phyloP scores from a whole-genome alignment of 2,113 vertebrate genomes.

The Pseudorasbora parva region DNA sequence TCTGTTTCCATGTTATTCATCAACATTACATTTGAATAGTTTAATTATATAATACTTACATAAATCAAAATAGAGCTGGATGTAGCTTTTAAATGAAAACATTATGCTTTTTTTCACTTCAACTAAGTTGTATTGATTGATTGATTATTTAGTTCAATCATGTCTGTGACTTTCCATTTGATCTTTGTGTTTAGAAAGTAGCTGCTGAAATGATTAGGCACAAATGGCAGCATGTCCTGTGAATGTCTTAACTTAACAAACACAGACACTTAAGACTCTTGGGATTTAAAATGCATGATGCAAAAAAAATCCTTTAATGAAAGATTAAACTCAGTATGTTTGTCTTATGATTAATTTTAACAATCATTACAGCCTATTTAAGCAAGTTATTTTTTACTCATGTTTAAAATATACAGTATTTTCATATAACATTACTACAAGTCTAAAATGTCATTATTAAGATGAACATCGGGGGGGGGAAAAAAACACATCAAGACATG shows the following conservation, averaged over 20 bases:
- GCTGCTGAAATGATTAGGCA: neutral
- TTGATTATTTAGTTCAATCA: no score
- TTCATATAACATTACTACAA: neutral
- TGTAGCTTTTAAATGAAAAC: neutral
- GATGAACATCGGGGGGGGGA: neutral
- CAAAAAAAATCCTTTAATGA: no score
- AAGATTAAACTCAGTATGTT: neutral
- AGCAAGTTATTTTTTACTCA: neutral
- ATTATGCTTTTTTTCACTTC: neutral
- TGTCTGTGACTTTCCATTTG: neutral
- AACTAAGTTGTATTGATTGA: neutral
- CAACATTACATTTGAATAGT: neutral
- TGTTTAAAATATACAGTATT: neutral
- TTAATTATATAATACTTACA: neutral
- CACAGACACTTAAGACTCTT: neutral
- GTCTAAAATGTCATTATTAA: neutral
- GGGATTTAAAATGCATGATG: no score
- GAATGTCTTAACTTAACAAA: neutral
- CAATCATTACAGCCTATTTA: neutral
- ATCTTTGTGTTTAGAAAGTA: neutral
- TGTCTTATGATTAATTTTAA: neutral
- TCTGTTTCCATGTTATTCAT: neutral
- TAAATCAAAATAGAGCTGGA: neutral
- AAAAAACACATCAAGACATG: slow-evolving; percentile 2
- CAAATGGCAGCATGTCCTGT: neutral